These are phyloP conservation scores for Tromatobia lineatoria DNA, from an alignment of 2,888 invertebrate genomes.

Conservation along the genomic window DNA sequence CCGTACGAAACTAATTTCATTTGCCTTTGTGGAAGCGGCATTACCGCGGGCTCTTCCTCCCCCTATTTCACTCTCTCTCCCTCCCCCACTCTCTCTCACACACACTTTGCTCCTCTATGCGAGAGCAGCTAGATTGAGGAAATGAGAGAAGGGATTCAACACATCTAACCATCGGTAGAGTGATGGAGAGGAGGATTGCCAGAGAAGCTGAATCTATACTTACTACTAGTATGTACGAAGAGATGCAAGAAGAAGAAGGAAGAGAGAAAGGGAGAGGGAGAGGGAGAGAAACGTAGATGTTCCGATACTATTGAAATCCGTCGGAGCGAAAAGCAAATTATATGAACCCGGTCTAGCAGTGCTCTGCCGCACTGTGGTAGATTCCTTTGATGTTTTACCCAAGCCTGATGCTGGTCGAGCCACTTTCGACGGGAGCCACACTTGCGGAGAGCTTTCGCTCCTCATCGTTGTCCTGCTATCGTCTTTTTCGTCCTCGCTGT, in stretches of 20 bases:
- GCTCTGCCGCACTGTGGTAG: slow-evolving; percentile 45
- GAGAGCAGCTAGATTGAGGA: slow-evolving; percentile 40
- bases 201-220: slow-evolving; percentile 16
- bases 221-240: slow-evolving; percentile 19
- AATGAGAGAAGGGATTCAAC: slow-evolving; percentile 32
- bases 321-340: slow-evolving; percentile 84
- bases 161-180: slow-evolving; percentile 38
- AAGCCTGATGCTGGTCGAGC: slow-evolving; percentile 64
- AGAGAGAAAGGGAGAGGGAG: slow-evolving; percentile 45
- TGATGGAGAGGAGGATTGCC: slow-evolving; percentile 46
- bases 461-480: slow-evolving; percentile 27
- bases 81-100: not conserved
- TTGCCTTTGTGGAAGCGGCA: slow-evolving; percentile 80
- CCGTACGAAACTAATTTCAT: slow-evolving; percentile 83
- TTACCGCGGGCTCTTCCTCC: slow-evolving; percentile 67
- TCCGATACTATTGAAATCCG: slow-evolving; percentile 84
- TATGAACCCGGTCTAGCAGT: slow-evolving; percentile 79
- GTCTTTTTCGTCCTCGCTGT: slow-evolving; percentile 23
- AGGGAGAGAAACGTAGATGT: slow-evolving; percentile 67
- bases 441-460: slow-evolving; percentile 55
- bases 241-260: slow-evolving; percentile 43
- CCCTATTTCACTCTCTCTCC: not conserved
- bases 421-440: slow-evolving; percentile 65
- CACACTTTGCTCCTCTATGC: slow-evolving; percentile 12
- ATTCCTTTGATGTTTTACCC: slow-evolving; percentile 81